A percentile compares a stretch with the other conserved stretches of the same genome.
Conservation (phyloP, 2,113 vertebrate genomes). For the Nanorana parkeri region DNA sequence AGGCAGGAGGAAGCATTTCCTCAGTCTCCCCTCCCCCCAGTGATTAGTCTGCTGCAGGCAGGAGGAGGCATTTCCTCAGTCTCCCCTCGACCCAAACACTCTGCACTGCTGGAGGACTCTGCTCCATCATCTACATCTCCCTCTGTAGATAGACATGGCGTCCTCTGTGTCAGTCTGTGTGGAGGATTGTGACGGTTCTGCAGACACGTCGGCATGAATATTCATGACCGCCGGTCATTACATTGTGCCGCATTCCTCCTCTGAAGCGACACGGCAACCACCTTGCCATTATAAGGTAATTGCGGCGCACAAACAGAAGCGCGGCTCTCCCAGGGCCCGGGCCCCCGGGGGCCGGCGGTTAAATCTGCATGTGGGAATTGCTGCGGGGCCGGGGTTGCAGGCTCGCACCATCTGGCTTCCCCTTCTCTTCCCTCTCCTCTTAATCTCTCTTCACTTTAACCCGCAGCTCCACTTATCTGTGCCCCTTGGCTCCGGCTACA, state of each 20-base stretch:
- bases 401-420: slow-evolving; percentile 47
- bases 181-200: slow-evolving; percentile 21
- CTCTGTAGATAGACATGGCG: too few relatives aligned
- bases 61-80: too few relatives aligned
- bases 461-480: slow-evolving; percentile 52
- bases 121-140: too few relatives aligned
- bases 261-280: slow-evolving; percentile 5
- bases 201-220: background rate
- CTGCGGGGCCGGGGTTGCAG: slow-evolving; percentile 27
- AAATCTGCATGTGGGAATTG: slow-evolving; percentile 57
- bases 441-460: slow-evolving; percentile 57
- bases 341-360: slow-evolving; percentile 1
- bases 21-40: too few relatives aligned
- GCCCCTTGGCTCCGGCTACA: slow-evolving; percentile 44
- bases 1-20: too few relatives aligned
- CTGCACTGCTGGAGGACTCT: too few relatives aligned
- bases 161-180: too few relatives aligned
- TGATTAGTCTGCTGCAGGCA: too few relatives aligned
- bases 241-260: slow-evolving; percentile 22
- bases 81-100: too few relatives aligned
- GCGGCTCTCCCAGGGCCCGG: slow-evolving; percentile 13
- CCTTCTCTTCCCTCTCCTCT: slow-evolving; percentile 38
- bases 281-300: slow-evolving; percentile 12
- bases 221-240: slow-evolving; percentile 10
- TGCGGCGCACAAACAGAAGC: slow-evolving; percentile 14